Conservation (phyloP, 1,140 invertebrate genomes). For the Drosophila busckii region DNA sequence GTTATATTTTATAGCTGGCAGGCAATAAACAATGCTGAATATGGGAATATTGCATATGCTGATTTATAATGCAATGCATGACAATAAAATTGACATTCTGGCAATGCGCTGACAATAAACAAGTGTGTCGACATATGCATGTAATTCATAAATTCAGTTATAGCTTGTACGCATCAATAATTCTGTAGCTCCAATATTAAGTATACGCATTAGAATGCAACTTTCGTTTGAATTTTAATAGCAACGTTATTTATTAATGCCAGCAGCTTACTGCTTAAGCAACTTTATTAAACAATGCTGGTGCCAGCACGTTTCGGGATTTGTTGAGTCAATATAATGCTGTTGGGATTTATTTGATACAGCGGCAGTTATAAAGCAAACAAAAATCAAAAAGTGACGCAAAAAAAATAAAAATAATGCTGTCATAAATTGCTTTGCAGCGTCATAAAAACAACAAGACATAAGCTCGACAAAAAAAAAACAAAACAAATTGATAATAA, state of each 20-base stretch:
- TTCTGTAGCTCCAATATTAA: too few species aligned
- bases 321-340: constrained; percentile 56
- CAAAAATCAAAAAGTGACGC: constrained; percentile 39
- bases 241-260: too few species aligned
- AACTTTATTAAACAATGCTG: too few species aligned
- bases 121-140: too few species aligned
- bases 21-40: constrained; percentile 33
- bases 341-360: constrained; percentile 67
- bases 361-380: too few species aligned
- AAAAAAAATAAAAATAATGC: constrained; percentile 32
- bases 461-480: constrained; percentile 12
- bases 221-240: too few species aligned
- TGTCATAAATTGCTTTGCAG: constrained; percentile 56
- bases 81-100: constrained; percentile 30
- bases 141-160: too few species aligned
- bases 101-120: constrained; percentile 47
- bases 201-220: too few species aligned
- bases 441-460: constrained; percentile 32
- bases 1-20: constrained; percentile 37
- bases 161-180: too few species aligned
- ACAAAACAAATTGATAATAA: constrained; percentile 71
- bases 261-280: too few species aligned
- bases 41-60: constrained; percentile 12
- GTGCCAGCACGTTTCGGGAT: constrained; percentile 18
- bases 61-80: constrained; percentile 51